Evolutionary conservation across 2,113 vertebrate genomes (phyloP).

Genomic region (Panthera tigris): DNA sequence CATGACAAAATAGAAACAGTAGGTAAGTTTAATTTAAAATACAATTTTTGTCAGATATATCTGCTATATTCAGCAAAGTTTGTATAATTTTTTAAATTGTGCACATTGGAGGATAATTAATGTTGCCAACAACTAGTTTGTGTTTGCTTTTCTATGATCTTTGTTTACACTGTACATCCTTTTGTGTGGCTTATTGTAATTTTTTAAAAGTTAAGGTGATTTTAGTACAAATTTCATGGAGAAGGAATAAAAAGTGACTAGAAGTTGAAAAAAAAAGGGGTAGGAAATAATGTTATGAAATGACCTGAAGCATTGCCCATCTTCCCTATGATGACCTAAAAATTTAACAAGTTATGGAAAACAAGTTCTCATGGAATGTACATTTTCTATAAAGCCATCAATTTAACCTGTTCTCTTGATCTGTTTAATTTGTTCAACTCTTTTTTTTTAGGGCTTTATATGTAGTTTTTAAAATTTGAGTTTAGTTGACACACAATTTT

Average conservation of each 20-base stretch:
- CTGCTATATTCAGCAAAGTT: not conserved
- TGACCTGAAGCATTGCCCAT: not conserved
- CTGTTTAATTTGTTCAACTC: not conserved
- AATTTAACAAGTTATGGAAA: not conserved
- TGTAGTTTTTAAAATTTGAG: not conserved
- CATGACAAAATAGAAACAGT: not conserved
- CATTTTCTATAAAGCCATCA: not conserved
- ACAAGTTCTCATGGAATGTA: not conserved
- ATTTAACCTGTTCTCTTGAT: not conserved
- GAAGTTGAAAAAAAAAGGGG: not conserved
- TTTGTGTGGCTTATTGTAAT: not conserved
- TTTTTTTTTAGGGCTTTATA: not conserved
- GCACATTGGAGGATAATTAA: not conserved
- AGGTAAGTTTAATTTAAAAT: conserved; percentile 4
- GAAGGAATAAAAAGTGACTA: not conserved
- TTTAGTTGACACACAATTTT: not conserved
- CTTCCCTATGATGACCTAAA: not conserved
- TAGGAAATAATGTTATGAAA: not conserved
- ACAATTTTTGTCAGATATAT: not conserved
- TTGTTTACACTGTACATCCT: not conserved
- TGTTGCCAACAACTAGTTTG: not conserved
- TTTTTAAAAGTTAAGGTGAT: not conserved
- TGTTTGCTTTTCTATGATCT: not conserved
- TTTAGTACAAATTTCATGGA: not conserved
- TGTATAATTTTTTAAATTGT: not conserved